A percentile compares a stretch with the other conserved stretches of the same genome.
These are phyloP conservation scores for Sialis fuliginosa DNA, from an alignment of 2,888 invertebrate species.

Conservation along the genomic window DNA sequence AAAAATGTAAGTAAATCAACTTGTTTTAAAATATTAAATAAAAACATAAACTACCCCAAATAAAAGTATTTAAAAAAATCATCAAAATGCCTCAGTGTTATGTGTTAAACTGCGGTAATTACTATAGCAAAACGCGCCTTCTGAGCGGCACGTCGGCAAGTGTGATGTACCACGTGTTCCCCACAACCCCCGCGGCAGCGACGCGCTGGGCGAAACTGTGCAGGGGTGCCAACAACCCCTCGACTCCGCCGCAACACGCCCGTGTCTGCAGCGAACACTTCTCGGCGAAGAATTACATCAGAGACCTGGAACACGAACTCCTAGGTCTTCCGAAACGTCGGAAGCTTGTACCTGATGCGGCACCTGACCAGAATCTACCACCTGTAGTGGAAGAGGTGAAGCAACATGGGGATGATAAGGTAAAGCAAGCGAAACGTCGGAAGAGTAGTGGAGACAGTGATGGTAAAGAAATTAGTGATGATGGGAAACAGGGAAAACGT, in stretches of 20 bases:
- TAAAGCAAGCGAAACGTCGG: too few relatives aligned
- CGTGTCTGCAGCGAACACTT: slow-evolving; percentile 35
- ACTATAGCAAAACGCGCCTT: slow-evolving; percentile 30
- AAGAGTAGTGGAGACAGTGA: slow-evolving; percentile 5
- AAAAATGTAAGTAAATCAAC: neutral
- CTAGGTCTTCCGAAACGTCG: slow-evolving; percentile 31
- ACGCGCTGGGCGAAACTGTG: slow-evolving; percentile 29
- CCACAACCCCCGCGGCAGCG: slow-evolving; percentile 27
- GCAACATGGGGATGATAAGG: neutral
- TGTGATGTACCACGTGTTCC: slow-evolving; percentile 33
- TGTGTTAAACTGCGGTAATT: slow-evolving; percentile 31
- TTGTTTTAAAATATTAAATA: too few relatives aligned
- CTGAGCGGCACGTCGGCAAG: slow-evolving; percentile 12
- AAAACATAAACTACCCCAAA: too few relatives aligned
- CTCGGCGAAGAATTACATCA: slow-evolving; percentile 29
- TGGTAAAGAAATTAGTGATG: neutral
- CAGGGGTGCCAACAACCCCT: slow-evolving; percentile 19
- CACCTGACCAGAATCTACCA: slow-evolving; percentile 22
- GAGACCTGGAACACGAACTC: slow-evolving; percentile 34
- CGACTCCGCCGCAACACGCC: slow-evolving; percentile 24
- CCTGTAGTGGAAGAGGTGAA: slow-evolving; percentile 8
- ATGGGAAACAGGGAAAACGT: neutral
- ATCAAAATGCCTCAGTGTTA: slow-evolving; percentile 32
- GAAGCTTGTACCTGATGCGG: slow-evolving; percentile 27
- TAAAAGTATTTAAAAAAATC: neutral